These are phyloP conservation scores for Acropora tenuis DNA, from an alignment of 64 coral and sea anemone genomes.

Conservation along the genomic window DNA sequence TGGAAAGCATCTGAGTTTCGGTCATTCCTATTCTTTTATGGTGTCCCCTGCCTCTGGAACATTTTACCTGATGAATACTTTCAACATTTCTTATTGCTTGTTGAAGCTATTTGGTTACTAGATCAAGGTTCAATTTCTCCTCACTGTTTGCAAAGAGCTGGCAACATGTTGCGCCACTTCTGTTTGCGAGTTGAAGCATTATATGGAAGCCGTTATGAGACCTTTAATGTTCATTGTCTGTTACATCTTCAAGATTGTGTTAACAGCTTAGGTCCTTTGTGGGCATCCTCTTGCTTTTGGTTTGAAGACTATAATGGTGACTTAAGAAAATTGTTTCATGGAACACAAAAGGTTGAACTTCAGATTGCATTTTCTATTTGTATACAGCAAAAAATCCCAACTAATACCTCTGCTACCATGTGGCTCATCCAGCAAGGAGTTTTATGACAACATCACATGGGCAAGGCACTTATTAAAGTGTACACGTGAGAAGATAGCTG, in stretches of 20 bases:
- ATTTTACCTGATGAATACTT: constrained; percentile 51
- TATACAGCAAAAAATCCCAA: constrained; percentile 16
- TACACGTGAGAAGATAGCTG: constrained; percentile 39
- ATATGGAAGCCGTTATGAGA: constrained; percentile 49
- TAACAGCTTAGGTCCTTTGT: constrained; percentile 25
- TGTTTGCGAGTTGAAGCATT: constrained; percentile 20
- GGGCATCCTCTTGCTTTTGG: constrained; percentile 46
- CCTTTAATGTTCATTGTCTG: constrained; percentile 45
- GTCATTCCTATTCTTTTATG: constrained; percentile 54
- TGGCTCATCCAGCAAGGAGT: constrained; percentile 58
- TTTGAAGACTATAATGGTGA: constrained; percentile 72
- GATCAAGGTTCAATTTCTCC: constrained; percentile 36
- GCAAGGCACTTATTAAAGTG: constrained; percentile 37
- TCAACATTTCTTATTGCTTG: constrained; percentile 35
- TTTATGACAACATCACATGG: constrained; percentile 55
- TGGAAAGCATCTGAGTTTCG: constrained; percentile 61
- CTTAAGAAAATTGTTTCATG: constrained; percentile 46
- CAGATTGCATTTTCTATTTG: constrained; percentile 23
- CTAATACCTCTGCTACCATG: constrained; percentile 1
- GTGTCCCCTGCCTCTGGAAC: constrained; percentile 25
- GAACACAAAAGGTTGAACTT: constrained; percentile 34
- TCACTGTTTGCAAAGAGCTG: background rate
- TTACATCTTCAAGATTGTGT: constrained; percentile 50
- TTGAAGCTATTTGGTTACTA: constrained; percentile 31
- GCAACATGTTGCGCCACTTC: constrained; percentile 9